Evolutionary conservation across 1,140 invertebrate genomes (phyloP).

Genomic region (Cecropterus lyciades): DNA sequence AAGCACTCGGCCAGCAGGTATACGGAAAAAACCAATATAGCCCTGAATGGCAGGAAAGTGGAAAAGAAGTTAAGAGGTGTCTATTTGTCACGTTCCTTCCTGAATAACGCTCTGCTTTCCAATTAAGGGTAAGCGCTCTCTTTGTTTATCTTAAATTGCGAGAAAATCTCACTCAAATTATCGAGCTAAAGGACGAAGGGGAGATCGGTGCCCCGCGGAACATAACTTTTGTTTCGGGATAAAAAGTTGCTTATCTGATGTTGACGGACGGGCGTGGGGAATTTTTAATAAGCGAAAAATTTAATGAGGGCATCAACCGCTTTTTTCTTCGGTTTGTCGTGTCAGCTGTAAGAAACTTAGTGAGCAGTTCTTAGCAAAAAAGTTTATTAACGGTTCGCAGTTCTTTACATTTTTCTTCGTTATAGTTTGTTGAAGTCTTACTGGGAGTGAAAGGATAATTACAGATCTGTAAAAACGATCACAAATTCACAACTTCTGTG

Average conservation of each 20-base stretch:
- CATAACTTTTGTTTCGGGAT: slow-evolving; percentile 79
- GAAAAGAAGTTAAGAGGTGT: slow-evolving; percentile 84
- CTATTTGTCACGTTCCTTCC: slow-evolving; percentile 83
- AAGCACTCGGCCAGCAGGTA: slow-evolving; percentile 61
- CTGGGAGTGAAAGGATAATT: neutral
- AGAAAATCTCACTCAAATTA: slow-evolving; percentile 84
- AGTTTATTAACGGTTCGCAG: neutral
- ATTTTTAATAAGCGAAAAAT: slow-evolving; percentile 85
- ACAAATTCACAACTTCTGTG: no score
- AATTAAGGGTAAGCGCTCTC: slow-evolving; percentile 83
- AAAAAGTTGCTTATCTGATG: slow-evolving; percentile 78
- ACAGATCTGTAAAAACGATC: no score
- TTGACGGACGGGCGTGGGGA: slow-evolving; percentile 74
- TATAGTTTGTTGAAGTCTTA: neutral
- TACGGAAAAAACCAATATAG: slow-evolving; percentile 78
- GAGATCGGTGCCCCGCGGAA: slow-evolving; percentile 67
- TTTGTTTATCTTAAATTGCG: slow-evolving; percentile 84
- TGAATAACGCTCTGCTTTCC: slow-evolving; percentile 82
- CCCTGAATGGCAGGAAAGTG: slow-evolving; percentile 71
- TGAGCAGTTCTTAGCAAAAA: slow-evolving; percentile 30
- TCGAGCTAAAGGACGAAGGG: slow-evolving; percentile 77
- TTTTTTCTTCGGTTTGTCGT: slow-evolving; percentile 64
- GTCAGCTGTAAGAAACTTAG: slow-evolving; percentile 56
- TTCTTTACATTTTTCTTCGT: neutral
- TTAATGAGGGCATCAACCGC: slow-evolving; percentile 73